Base-by-base conservation (phyloP, 2,888 invertebrate genomes). In the Drosophila subsilvestris region DNA sequence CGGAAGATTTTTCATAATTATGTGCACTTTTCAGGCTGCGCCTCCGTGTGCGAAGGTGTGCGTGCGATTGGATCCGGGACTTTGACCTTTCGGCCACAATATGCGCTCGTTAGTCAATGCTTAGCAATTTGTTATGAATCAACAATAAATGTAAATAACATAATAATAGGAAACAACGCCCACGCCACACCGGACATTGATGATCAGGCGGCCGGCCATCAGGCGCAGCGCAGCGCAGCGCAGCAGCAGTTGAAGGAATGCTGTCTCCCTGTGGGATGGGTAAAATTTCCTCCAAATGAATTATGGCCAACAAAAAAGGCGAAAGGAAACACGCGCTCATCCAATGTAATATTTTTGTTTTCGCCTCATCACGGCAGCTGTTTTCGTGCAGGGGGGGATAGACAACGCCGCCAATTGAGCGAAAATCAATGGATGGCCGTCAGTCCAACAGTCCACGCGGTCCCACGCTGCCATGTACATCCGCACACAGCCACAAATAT, bases 71-170 rank as follows among this genome's bases (percentile, higher is more conserved):
- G 60, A 65, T 59, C 61, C 57, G 72, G 63, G 74, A 69, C 66
- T 78, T 76, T 79, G 86, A 84, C 86, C 82, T 83, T 76, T 86
- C 29, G 71, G 65, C 79, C 79, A 86, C 85, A 86, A 86, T 86
- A 69, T 78, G 51, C 63, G 79, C 86, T 83, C 83, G 81, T 83
- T 83, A 83, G 86, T 84, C 84, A 79, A 76, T 83, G 76, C 50
- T 72, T 14, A 66, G 79, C 85, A 84, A 84, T 84, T 84, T 84
- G 76, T 74, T 81, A 57, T 63, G 78, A 84, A 84, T 81, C 85
- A 86, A 84, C 86, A 84, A 81, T 84, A 81, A 84, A 80, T 84
- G 78, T 86, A 86, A 84, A 84, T 84, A 84, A 78, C 78, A 71
- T 86, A 84, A 83, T 81, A 78, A 68, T 69, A 48, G 29, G 51